A percentile compares a stretch with the other conserved stretches of the same genome.
These are phyloP conservation scores for Leptarthrus brevirostris DNA, from an alignment of 2,888 invertebrate genomes.

Conservation along the genomic window DNA sequence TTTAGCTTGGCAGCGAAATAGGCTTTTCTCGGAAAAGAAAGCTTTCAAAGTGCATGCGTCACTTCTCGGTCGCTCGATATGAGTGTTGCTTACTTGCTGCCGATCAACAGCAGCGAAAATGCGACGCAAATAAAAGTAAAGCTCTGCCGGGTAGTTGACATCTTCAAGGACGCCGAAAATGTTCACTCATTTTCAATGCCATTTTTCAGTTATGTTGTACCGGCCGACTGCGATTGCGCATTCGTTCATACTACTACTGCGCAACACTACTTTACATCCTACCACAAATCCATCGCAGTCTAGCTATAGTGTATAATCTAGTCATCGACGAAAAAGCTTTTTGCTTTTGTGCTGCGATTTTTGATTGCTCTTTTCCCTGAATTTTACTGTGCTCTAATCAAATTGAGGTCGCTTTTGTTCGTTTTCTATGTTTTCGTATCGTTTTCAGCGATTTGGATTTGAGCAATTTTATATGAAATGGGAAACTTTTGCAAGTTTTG, in stretches of 20 bases:
- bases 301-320: background rate
- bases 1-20: background rate
- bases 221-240: constrained; percentile 31
- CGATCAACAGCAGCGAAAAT: constrained; percentile 5
- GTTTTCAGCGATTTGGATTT: too few relatives aligned
- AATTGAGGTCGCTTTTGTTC: background rate
- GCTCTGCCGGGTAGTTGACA: constrained; percentile 43
- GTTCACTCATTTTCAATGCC: constrained; percentile 44
- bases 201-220: constrained; percentile 32
- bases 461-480: too few relatives aligned
- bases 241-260: background rate
- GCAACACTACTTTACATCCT: too few relatives aligned
- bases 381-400: background rate
- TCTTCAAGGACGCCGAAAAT: constrained; percentile 45
- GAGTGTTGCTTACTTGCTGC: too few relatives aligned
- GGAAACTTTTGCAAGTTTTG: too few relatives aligned
- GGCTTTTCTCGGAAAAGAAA: background rate
- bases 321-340: constrained; percentile 18
- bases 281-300: background rate
- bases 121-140: constrained; percentile 46
- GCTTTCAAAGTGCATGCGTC: constrained; percentile 35
- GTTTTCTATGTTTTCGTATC: too few relatives aligned
- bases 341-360: constrained; percentile 28
- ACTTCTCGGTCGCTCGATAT: background rate
- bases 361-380: background rate